phyloP scores from a whole-genome alignment of 2,797 vertebrate genomes.

The Sebastes itinus region DNA sequence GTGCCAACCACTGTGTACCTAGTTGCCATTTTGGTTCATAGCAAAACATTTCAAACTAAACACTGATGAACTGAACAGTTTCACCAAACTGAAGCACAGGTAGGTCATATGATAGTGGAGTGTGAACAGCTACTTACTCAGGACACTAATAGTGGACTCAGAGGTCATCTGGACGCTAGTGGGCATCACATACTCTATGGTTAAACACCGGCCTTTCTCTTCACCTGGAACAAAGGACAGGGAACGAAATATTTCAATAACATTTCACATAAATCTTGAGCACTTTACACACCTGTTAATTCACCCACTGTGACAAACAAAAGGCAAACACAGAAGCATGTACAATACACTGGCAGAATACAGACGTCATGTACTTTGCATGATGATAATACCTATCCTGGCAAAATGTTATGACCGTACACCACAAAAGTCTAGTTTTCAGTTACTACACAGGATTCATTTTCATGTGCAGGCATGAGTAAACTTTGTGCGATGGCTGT shows the following conservation, averaged over 20 bases:
- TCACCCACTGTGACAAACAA: background rate
- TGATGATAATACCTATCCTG: background rate
- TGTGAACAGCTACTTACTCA: constrained; percentile 85
- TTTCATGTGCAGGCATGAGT: background rate
- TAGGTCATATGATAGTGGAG: background rate
- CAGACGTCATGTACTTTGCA: background rate
- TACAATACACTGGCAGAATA: background rate
- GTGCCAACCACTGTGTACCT: background rate
- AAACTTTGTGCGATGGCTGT: background rate
- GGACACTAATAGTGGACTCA: constrained; percentile 92
- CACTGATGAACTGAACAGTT: background rate
- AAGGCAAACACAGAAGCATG: background rate
- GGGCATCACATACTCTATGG: constrained; percentile 96
- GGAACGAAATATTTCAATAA: background rate
- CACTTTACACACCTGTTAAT: background rate
- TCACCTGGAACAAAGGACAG: constrained; percentile 82
- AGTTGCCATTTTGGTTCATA: background rate
- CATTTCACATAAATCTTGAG: background rate
- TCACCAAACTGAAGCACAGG: background rate
- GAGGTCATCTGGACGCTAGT: constrained; percentile 93
- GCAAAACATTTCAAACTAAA: background rate
- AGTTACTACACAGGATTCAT: background rate
- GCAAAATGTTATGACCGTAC: background rate
- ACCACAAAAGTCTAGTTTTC: too few species aligned
- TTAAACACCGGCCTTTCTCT: constrained; percentile 94